Evolutionary conservation across 2,113 vertebrate genomes (phyloP), one percentile per base, ranked within the genome.

Genomic region (Hemicordylus capensis): DNA sequence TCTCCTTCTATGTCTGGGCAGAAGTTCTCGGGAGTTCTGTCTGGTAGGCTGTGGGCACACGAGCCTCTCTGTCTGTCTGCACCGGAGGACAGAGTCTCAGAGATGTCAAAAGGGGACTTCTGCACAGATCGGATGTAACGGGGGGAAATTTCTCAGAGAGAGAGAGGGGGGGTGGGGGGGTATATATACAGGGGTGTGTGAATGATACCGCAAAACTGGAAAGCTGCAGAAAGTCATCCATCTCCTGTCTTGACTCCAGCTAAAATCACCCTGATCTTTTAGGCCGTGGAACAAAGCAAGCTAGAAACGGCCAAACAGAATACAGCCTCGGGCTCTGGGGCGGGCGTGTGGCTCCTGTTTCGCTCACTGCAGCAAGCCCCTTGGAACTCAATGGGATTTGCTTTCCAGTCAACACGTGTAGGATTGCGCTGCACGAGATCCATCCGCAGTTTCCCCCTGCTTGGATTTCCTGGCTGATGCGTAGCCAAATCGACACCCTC

Each of bases 201-300:
- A 34, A 11, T 46, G 24, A 84, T 9, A 22, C 14, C 5, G 24
- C 48, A 15, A 46, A 19, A 37, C 42, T 22, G 51, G 54, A n/a
- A 19, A 58, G 26, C 67, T 80, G 83, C 78, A 92, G 89, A 6
- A 51, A 12, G 69, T 91, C 90, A 93, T 59, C 46, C 67, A 0
- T 90, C 88, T 92, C n/a, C 77, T 73, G 67, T 64, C 67, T n/a
- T n/a, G n/a, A n/a, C n/a, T 20, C 61, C 28, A 69, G 0, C 77
- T 69, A 46, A 39, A 76, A 85, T 74, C 75, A 74, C 39, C 83
- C 19, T 4, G 11, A 31, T 88, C 34, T 31, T 67, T 89, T 85
- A 54, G 58, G n/a, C 75, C 86, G 37, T 56, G 26, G 78, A 34
- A 70, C 63, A 81, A 93, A 66, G 89, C 46, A 48, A 26, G 15